Evolutionary conservation across 2,888 invertebrate species (phyloP), one percentile per base, ranked within the genome.

Genomic region (Orthosia gracilis): DNA sequence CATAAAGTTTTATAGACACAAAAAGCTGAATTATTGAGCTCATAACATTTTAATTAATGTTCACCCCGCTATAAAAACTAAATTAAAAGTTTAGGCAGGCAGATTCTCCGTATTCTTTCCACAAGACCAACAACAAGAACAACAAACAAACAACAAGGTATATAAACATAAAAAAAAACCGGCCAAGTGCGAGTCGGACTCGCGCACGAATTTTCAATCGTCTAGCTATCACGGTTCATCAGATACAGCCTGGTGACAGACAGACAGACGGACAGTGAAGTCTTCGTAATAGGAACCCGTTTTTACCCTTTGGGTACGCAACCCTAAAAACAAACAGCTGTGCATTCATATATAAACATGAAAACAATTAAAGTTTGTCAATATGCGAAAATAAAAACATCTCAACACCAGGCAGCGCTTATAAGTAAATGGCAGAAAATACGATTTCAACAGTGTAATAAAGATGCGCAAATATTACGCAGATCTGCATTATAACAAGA

Each of bases 401-500:
- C 67, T 67, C 50, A 66, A n/a, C 58, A 55, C 26, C 21, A 63
- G 40, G 40, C 40, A 40, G 2, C 45, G 31, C 26, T 9, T 50
- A 5, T 9, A n/a, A n/a, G n/a, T 49, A 17, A 67, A 80, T 52
- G 50, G 12, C 62, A 64, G 17, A 65, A 65, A 80, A 71, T 69
- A 58, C 58, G 62, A 65, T 66, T 62, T 61, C 26, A 69, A 55
- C 59, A 68, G 54, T 23, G 26, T 63, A 62, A 63, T 84, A 81
- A 74, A 84, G 71, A 69, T 77, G 71, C 52, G 67, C 59, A 45
- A 69, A 69, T 62, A 77, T 71, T 77, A 68, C 55, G 21, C 40
- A 40, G 61, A 71, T 84, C 74, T 69, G 61, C 76, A 74, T 40
- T 9, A 9, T 86, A 77, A 78, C 72, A 49, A 61, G 74, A 69